phyloP scores from a whole-genome alignment of 2,888 invertebrate genomes.

The Andrena praecox region DNA sequence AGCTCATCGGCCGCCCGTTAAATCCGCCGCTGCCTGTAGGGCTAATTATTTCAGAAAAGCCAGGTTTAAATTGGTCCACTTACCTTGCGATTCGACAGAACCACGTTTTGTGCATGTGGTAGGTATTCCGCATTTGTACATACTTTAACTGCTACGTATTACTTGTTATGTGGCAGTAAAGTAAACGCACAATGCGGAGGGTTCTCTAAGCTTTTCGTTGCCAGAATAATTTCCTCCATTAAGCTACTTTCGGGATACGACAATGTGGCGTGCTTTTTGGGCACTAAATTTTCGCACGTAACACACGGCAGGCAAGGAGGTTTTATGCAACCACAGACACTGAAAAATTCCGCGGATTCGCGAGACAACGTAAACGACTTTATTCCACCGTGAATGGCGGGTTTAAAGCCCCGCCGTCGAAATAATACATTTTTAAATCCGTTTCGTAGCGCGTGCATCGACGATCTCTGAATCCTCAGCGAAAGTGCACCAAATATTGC shows the following conservation, averaged over 20 bases:
- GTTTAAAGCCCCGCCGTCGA: background rate
- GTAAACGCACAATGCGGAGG: too few relatives aligned
- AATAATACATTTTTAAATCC: background rate
- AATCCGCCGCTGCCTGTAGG: too few relatives aligned
- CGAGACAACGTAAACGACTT: slow-evolving; percentile 23
- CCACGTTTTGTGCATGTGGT: too few relatives aligned
- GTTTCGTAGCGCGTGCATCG: background rate
- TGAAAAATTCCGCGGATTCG: background rate
- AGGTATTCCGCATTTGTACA: too few relatives aligned
- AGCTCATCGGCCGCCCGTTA: too few relatives aligned
- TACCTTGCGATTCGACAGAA: too few relatives aligned
- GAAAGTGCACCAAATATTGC: background rate
- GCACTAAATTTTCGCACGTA: background rate
- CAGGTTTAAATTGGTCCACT: too few relatives aligned
- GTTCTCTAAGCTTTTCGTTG: background rate
- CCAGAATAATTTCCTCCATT: background rate
- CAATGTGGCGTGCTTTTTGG: background rate
- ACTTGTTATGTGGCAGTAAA: too few relatives aligned
- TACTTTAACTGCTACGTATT: too few relatives aligned
- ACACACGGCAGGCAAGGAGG: background rate
- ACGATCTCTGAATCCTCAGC: background rate
- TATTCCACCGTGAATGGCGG: slow-evolving; percentile 7
- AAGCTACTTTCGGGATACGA: background rate
- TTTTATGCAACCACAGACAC: background rate
- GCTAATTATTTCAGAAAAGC: too few relatives aligned